Percentiles rank a stretch among this genome's conserved stretches.
Evolutionary conservation across 2,113 vertebrate genomes (phyloP).

Genomic region (Cavia aperea): DNA sequence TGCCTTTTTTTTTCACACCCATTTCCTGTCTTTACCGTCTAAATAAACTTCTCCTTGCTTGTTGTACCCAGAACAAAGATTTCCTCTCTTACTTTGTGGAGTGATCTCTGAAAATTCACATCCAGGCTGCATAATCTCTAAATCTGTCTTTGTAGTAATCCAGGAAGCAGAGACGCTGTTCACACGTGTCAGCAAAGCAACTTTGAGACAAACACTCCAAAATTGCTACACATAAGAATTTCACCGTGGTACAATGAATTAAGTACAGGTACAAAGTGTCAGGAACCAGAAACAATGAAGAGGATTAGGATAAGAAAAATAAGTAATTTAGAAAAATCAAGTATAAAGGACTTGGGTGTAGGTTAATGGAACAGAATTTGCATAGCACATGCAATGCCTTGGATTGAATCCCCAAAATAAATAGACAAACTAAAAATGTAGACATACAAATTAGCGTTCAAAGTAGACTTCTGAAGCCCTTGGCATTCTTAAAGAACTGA

Average conservation of each 20-base stretch:
- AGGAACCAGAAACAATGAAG: background rate
- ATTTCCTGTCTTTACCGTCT: background rate
- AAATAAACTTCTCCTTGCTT: background rate
- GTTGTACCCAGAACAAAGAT: background rate
- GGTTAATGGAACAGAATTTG: background rate
- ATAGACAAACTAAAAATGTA: background rate
- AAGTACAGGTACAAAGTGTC: background rate
- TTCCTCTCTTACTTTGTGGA: background rate
- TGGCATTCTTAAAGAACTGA: background rate
- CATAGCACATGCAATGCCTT: background rate
- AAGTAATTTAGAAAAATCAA: background rate
- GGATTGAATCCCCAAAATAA: background rate
- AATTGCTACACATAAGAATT: rapidly evolving
- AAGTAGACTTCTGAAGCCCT: background rate
- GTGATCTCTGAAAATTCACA: background rate
- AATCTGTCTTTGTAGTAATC: background rate
- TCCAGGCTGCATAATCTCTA: background rate
- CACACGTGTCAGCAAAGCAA: background rate
- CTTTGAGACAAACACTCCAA: too few relatives aligned
- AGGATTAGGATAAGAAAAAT: background rate
- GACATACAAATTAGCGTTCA: background rate
- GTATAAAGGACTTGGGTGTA: background rate
- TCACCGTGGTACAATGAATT: background rate
- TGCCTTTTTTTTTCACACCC: rapidly evolving
- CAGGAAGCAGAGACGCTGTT: background rate